Conservation (phyloP, 2,797 vertebrate genomes). For the Dicrostonyx torquatus region DNA sequence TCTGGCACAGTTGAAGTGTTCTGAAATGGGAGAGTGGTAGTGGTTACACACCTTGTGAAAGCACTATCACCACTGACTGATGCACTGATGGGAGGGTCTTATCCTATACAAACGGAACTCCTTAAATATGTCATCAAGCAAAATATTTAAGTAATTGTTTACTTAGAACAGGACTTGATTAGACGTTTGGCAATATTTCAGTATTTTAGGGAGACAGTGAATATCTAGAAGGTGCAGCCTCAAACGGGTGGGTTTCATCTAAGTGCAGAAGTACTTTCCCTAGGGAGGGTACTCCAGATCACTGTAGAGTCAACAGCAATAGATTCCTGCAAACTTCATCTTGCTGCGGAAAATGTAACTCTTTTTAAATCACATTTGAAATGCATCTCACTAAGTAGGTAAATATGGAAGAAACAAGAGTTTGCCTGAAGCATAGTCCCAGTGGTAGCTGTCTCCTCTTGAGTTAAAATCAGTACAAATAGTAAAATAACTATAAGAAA, state of each 20-base stretch:
- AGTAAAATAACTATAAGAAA: not conserved
- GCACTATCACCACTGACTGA: not conserved
- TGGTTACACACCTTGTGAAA: not conserved
- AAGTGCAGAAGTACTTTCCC: not conserved
- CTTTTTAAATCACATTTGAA: not conserved
- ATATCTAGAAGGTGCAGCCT: not conserved
- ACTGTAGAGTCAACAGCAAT: not conserved
- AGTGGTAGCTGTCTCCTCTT: not conserved
- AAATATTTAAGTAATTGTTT: not conserved
- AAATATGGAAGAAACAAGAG: not conserved
- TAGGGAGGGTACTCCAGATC: not conserved
- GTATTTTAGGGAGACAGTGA: not conserved
- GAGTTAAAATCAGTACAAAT: slow-evolving; percentile 14
- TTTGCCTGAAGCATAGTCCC: not conserved
- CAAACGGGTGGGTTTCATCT: not conserved
- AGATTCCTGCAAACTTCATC: not conserved
- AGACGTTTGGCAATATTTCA: not conserved
- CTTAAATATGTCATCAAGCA: not conserved
- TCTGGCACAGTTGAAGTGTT: not conserved
- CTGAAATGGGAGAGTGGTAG: not conserved
- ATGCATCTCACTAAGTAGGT: not conserved
- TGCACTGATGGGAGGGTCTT: not conserved
- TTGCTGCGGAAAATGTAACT: not conserved
- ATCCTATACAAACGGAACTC: not conserved
- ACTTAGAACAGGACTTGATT: not conserved